Conservation (phyloP, 2,113 vertebrate species). For the Suricata suricatta region DNA sequence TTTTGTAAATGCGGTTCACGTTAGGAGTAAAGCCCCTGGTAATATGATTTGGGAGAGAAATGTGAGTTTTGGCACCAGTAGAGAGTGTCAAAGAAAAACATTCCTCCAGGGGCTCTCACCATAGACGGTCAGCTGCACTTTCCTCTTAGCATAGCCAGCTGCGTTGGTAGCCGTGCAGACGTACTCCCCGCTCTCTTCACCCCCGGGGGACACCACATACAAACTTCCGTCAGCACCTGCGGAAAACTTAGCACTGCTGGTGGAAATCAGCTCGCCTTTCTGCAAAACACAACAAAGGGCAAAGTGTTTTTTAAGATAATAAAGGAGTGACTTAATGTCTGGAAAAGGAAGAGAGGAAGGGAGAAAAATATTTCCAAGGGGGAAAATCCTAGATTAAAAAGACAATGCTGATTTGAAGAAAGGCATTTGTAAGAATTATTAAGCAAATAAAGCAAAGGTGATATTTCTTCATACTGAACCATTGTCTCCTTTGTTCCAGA, state of each 20-base stretch:
- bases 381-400: not conserved
- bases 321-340: slow-evolving; percentile 25
- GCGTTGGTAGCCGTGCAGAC: slow-evolving; percentile 94
- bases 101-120: slow-evolving; percentile 83
- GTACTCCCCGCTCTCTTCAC: slow-evolving; percentile 93
- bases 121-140: slow-evolving; percentile 97
- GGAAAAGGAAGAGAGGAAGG: not conserved
- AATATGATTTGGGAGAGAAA: not conserved
- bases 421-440: not conserved
- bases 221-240: slow-evolving; percentile 91
- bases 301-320: slow-evolving; percentile 13
- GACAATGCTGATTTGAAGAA: not conserved
- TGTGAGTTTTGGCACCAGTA: not conserved
- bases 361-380: not conserved
- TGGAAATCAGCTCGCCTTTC: slow-evolving; percentile 90
- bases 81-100: not conserved
- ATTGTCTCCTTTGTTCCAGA: not conserved
- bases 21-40: not conserved
- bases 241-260: slow-evolving; percentile 85
- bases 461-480: not conserved
- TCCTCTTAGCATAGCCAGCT: slow-evolving; percentile 92
- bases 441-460: not conserved
- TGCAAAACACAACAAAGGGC: slow-evolving; percentile 68
- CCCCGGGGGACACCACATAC: slow-evolving; percentile 89
- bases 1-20: not conserved